A percentile compares a stretch with the other conserved stretches of the same genome.
Evolutionary conservation across 92 coral and sea anemone species (phyloP).

Genomic region (Siderastrea siderea): DNA sequence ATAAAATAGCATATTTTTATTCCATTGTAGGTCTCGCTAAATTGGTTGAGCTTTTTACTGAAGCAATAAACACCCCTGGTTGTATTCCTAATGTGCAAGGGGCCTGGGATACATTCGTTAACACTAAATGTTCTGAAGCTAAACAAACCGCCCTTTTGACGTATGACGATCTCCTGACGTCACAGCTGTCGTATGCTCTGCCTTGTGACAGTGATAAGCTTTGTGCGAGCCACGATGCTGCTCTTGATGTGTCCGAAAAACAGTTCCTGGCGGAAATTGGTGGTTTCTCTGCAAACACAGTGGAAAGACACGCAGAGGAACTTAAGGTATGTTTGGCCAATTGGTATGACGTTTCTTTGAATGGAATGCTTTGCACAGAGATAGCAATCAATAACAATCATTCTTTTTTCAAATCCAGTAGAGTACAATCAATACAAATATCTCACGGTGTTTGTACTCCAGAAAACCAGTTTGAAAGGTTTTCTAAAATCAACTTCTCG

Average conservation of each 20-base stretch:
- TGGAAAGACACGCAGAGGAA: conserved; percentile 30
- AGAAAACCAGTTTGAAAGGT: too few relatives aligned
- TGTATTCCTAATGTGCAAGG: conserved; percentile 79
- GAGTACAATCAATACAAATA: too few relatives aligned
- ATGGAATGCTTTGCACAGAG: too few relatives aligned
- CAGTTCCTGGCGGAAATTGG: conserved; percentile 47
- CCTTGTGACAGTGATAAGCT: conserved; percentile 61
- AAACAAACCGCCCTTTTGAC: conserved; percentile 21
- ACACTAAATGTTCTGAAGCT: conserved; percentile 52
- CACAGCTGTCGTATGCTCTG: conserved; percentile 19
- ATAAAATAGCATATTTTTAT: too few relatives aligned
- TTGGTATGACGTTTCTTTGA: too few relatives aligned
- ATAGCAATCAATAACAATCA: too few relatives aligned
- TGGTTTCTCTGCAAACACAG: conserved; percentile 55
- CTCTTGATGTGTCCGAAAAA: conserved; percentile 22
- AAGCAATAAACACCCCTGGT: conserved; percentile 79
- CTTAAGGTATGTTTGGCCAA: too few relatives aligned
- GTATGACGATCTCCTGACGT: conserved; percentile 52
- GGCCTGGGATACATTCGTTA: conserved; percentile 80
- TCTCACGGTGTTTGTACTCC: too few relatives aligned
- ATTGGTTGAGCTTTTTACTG: conserved; percentile 65
- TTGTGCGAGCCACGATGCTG: conserved; percentile 38
- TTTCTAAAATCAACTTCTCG: too few relatives aligned
- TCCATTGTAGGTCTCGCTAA: conserved; percentile 70
- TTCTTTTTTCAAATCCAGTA: too few relatives aligned